Evolutionary conservation across 2,888 invertebrate species (phyloP).

Genomic region (Melinaea marsaeus): DNA sequence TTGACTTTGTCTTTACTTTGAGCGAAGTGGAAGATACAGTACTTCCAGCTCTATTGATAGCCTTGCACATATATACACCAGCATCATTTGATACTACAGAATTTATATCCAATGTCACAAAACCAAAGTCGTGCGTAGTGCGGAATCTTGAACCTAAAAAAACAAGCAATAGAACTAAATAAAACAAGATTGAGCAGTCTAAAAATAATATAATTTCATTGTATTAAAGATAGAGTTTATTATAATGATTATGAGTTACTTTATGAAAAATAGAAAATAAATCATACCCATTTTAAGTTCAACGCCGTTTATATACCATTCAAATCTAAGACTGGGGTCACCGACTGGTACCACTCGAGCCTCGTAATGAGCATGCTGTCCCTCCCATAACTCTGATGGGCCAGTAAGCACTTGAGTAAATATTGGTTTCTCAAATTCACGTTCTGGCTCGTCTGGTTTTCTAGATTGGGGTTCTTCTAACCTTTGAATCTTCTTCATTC

Average conservation of each 20-base stretch:
- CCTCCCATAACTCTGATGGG: conserved; percentile 94
- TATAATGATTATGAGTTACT: no score
- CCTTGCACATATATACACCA: conserved; percentile 95
- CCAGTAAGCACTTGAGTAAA: conserved; percentile 93
- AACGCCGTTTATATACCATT: conserved; percentile 97
- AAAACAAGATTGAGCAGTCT: conserved; percentile 11
- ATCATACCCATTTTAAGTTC: conserved; percentile 91
- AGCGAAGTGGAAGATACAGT: conserved; percentile 94
- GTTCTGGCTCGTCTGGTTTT: conserved; percentile 86
- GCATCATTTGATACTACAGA: conserved; percentile 93
- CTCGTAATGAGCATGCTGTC: conserved; percentile 93
- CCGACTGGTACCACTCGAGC: conserved; percentile 95
- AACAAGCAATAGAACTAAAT: neutral
- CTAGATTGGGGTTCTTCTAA: conserved; percentile 87
- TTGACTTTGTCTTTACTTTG: conserved; percentile 90
- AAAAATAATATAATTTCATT: neutral
- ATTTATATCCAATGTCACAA: conserved; percentile 93
- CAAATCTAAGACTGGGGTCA: conserved; percentile 93
- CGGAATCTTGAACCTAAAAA: conserved; percentile 88
- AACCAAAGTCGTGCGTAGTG: conserved; percentile 95
- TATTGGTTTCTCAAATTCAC: conserved; percentile 92
- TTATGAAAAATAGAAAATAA: no score
- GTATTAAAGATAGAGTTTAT: neutral
- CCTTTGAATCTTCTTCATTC: conserved; percentile 91
- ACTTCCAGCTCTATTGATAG: conserved; percentile 95